phyloP scores from a whole-genome alignment of 2,113 vertebrate genomes.

The Ardeotis arabs region DNA sequence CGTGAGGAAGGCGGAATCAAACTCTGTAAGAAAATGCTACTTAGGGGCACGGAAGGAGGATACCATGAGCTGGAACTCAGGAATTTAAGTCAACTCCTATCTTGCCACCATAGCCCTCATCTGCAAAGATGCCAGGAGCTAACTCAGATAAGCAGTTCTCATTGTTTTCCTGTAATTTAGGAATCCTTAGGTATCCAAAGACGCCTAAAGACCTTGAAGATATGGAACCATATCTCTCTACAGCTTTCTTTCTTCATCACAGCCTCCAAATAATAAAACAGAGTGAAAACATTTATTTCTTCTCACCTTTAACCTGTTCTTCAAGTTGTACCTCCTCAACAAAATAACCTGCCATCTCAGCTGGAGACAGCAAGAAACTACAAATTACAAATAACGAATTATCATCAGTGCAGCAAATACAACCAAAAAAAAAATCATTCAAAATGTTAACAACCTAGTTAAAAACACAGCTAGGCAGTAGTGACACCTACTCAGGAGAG shows the following conservation, averaged over 20 bases:
- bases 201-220: not conserved
- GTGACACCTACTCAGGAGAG: not conserved
- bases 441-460: not conserved
- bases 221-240: not conserved
- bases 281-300: not conserved
- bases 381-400: not conserved
- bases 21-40: not conserved
- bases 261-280: not conserved
- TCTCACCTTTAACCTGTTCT: not conserved
- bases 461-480: not conserved
- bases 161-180: not conserved
- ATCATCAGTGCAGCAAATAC: not conserved
- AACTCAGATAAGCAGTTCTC: not conserved
- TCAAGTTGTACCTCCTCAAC: not conserved
- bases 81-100: not conserved
- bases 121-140: not conserved
- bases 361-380: not conserved
- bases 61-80: not conserved
- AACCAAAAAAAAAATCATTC: not conserved
- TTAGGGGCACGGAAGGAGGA: not conserved
- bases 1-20: fast-evolving
- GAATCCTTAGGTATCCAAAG: not conserved
- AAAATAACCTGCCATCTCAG: not conserved
- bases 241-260: not conserved
- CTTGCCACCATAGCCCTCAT: not conserved